Evolutionary conservation across 2,113 vertebrate genomes (phyloP).

Genomic region (Climacteris rufus): DNA sequence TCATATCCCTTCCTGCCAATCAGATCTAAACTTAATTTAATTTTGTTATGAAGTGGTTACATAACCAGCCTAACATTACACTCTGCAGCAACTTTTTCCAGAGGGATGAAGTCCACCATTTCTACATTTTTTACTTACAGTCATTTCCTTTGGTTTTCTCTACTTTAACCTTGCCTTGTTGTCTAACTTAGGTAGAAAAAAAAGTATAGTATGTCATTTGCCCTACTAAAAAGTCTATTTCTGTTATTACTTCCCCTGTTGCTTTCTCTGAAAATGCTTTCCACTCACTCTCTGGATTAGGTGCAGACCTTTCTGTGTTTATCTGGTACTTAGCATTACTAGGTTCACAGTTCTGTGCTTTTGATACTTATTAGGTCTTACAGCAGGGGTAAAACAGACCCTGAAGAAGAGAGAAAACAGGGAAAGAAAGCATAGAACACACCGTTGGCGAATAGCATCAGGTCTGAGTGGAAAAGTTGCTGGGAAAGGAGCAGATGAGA

Average conservation of each 20-base stretch:
- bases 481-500: not conserved
- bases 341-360: not conserved
- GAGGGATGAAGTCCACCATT: not conserved
- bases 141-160: not conserved
- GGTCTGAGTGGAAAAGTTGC: not conserved
- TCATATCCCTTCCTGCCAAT: not conserved
- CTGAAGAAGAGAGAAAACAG: not conserved
- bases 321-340: not conserved
- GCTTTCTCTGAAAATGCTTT: not conserved
- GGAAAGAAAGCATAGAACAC: not conserved
- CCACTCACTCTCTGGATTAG: not conserved
- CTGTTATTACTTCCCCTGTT: not conserved
- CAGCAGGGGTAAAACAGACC: not conserved
- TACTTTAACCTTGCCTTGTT: not conserved
- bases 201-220: not conserved
- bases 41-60: not conserved
- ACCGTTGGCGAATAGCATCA: accelerated
- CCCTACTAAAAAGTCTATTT: not conserved
- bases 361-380: not conserved
- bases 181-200: not conserved
- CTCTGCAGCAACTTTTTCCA: not conserved
- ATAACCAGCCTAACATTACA: not conserved
- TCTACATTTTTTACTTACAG: not conserved
- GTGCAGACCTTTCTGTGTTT: not conserved
- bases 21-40: not conserved